Conservation (phyloP, 1,140 invertebrate species). For the Neodiprion fabricii region DNA sequence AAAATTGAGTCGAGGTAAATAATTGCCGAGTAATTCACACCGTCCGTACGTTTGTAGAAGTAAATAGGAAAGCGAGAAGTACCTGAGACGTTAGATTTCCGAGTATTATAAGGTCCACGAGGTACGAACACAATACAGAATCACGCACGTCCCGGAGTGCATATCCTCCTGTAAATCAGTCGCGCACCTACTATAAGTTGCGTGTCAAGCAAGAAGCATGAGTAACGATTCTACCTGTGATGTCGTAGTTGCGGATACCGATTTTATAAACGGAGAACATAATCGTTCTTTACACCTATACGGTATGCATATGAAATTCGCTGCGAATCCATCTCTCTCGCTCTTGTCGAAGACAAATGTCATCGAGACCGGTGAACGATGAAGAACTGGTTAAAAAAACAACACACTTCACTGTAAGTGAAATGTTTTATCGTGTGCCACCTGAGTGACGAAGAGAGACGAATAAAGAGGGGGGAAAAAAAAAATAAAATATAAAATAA, state of each 20-base stretch:
- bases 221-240: background rate
- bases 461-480: background rate
- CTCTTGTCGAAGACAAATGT: constrained; percentile 21
- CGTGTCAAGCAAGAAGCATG: background rate
- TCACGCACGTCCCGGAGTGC: background rate
- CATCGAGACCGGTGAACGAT: constrained; percentile 41
- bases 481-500: constrained; percentile 12
- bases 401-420: constrained; percentile 26
- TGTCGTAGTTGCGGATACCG: background rate
- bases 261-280: background rate
- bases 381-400: constrained; percentile 21
- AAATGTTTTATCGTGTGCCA: constrained; percentile 45
- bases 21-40: no score
- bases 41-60: no score
- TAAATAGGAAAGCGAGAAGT: background rate
- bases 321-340: background rate
- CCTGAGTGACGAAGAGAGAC: constrained; percentile 2
- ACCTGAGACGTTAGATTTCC: background rate
- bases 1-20: no score
- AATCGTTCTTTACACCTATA: constrained; percentile 10
- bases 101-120: background rate
- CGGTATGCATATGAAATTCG: constrained; percentile 5
- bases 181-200: constrained; percentile 1
- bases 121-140: background rate
- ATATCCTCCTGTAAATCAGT: background rate